These are phyloP conservation scores for Paedocypris sp. DNA, from an alignment of 2,113 vertebrate genomes.

Conservation along the genomic window DNA sequence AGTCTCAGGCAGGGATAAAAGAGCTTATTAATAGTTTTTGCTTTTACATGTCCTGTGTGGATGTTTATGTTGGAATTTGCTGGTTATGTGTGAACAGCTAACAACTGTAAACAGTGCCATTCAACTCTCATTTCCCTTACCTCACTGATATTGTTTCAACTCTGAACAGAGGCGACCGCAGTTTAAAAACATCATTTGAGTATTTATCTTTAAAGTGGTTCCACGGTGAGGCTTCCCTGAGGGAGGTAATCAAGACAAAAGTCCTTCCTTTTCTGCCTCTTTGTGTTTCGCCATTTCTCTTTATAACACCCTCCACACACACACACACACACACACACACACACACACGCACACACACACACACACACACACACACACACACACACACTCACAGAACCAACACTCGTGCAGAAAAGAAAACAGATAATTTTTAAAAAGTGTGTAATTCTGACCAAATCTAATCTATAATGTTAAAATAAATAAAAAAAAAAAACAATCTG, in stretches of 20 bases:
- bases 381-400: no score
- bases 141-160: conserved; percentile 71
- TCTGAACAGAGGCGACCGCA: conserved; percentile 44
- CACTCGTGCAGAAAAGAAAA: no score
- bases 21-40: conserved; percentile 66
- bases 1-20: conserved; percentile 63
- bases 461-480: no score
- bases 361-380: conserved; percentile 7
- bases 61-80: conserved; percentile 74
- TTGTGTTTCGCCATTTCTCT: conserved; percentile 50
- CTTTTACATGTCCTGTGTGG: conserved; percentile 67
- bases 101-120: conserved; percentile 69
- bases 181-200: conserved; percentile 60
- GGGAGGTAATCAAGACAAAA: conserved; percentile 57
- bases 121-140: conserved; percentile 71
- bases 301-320: conserved; percentile 56
- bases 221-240: conserved; percentile 53
- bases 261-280: conserved; percentile 52
- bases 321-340: conserved; percentile 40
- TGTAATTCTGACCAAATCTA: no score
- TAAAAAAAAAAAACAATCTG: no score
- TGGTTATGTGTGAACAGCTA: conserved; percentile 73
- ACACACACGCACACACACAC: background rate
- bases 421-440: no score
- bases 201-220: conserved; percentile 66